Percentiles rank a stretch among this genome's conserved stretches.
phyloP scores from a whole-genome alignment of 2,888 invertebrate species.

The Liodrosophila aerea region DNA sequence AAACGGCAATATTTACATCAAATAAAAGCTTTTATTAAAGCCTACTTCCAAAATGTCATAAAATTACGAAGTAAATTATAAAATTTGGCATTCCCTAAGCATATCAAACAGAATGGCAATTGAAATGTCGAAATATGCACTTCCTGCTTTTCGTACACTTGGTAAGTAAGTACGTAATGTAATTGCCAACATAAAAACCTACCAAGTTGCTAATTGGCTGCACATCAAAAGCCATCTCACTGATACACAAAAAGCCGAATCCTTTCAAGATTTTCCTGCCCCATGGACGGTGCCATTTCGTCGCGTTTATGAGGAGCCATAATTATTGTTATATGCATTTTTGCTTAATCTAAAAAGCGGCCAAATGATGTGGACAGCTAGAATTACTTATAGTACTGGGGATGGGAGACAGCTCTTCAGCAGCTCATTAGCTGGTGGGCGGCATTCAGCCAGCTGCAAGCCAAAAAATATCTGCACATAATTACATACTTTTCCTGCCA shows the following conservation, averaged over 20 bases:
- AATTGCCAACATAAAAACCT: conserved; percentile 37
- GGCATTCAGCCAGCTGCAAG: conserved; percentile 41
- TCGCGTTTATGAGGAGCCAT: conserved; percentile 40
- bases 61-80: too few relatives aligned
- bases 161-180: conserved; percentile 31
- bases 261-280: conserved; percentile 65
- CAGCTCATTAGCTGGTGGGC: conserved; percentile 56
- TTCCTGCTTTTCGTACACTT: too few relatives aligned
- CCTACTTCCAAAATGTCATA: too few relatives aligned
- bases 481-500: conserved; percentile 65
- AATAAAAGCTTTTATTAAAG: too few relatives aligned
- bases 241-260: conserved; percentile 28
- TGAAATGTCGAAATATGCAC: too few relatives aligned
- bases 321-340: conserved; percentile 59
- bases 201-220: conserved; percentile 60
- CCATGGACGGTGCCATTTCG: conserved; percentile 21
- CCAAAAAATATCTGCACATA: conserved; percentile 55
- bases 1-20: too few relatives aligned
- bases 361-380: conserved; percentile 18
- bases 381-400: conserved; percentile 9
- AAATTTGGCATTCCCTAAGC: too few relatives aligned
- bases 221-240: conserved; percentile 67
- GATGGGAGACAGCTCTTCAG: not conserved
- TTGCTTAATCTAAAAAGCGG: conserved; percentile 46
- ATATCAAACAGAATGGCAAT: too few relatives aligned